Evolutionary conservation across 1,140 invertebrate genomes (phyloP).

Genomic region (Microplitis mediator): DNA sequence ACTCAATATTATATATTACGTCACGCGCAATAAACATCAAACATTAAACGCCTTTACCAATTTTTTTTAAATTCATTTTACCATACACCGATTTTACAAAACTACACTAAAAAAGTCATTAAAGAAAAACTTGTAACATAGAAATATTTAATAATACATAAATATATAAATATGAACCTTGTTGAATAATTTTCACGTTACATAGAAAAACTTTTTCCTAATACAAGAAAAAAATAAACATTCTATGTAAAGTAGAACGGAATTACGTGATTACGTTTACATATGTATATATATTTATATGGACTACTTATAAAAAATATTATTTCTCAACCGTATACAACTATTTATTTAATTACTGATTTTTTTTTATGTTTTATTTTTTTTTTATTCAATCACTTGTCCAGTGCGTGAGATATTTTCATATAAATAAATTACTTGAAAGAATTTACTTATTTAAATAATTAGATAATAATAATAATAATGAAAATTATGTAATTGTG

Average conservation of each 20-base stretch:
- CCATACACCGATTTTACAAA: background rate
- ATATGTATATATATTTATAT: background rate
- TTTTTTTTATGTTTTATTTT: conserved; percentile 5
- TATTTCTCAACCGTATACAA: background rate
- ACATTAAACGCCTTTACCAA: background rate
- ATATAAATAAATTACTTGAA: background rate
- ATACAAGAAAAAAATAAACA: conserved; percentile 6
- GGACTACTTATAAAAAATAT: conserved; percentile 11
- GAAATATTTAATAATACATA: background rate
- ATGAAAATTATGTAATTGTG: too few species aligned
- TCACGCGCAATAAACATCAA: conserved; percentile 7
- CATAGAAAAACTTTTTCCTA: background rate
- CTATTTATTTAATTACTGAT: background rate
- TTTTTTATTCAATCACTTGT: background rate
- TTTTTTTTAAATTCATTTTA: too few species aligned
- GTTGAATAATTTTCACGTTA: background rate
- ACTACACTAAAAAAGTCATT: background rate
- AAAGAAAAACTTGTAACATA: background rate
- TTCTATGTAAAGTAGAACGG: conserved; percentile 28
- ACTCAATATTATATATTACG: conserved; percentile 14
- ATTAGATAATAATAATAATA: too few species aligned
- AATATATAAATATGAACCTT: too few species aligned
- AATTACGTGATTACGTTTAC: conserved; percentile 25
- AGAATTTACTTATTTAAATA: too few species aligned
- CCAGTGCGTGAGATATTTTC: too few species aligned